Percentiles rank a stretch among this genome's conserved stretches.
phyloP scores from a whole-genome alignment of 2,888 invertebrate species.

The Prosopocoilus inquinatus region DNA sequence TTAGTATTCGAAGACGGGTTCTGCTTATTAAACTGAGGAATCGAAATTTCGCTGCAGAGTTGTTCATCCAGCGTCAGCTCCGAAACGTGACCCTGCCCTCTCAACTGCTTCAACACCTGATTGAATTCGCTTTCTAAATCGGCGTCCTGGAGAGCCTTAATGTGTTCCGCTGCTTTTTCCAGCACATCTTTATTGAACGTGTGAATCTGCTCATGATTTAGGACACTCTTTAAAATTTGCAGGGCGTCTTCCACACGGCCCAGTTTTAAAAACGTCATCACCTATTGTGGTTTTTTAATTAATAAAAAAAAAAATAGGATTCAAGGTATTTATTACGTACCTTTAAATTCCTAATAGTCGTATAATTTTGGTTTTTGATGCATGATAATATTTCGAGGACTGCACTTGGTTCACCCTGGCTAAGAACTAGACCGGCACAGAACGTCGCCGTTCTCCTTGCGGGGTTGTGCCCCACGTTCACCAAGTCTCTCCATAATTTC shows the following conservation, averaged over 20 bases:
- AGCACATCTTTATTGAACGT: slow-evolving; percentile 65
- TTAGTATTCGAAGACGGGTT: no score
- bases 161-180: slow-evolving; percentile 51
- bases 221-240: slow-evolving; percentile 56
- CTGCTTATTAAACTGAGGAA: not conserved
- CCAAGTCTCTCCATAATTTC: slow-evolving; percentile 61
- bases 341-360: slow-evolving; percentile 69
- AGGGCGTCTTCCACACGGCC: slow-evolving; percentile 65
- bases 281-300: slow-evolving; percentile 34
- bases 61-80: slow-evolving; percentile 48
- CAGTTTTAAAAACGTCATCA: slow-evolving; percentile 60
- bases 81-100: slow-evolving; percentile 54
- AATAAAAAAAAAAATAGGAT: slow-evolving; percentile 2
- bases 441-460: slow-evolving; percentile 63
- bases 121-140: slow-evolving; percentile 58
- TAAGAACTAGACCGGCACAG: slow-evolving; percentile 65
- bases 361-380: slow-evolving; percentile 59
- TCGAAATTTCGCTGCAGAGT: slow-evolving; percentile 42
- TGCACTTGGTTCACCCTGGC: slow-evolving; percentile 64
- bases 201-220: slow-evolving; percentile 60
- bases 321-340: slow-evolving; percentile 42
- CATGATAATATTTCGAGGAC: slow-evolving; percentile 65
- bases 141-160: slow-evolving; percentile 53
- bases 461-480: slow-evolving; percentile 56
- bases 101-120: slow-evolving; percentile 56